Evolutionary conservation across 2,113 vertebrate genomes (phyloP).

Genomic region (Chloebia gouldiae): DNA sequence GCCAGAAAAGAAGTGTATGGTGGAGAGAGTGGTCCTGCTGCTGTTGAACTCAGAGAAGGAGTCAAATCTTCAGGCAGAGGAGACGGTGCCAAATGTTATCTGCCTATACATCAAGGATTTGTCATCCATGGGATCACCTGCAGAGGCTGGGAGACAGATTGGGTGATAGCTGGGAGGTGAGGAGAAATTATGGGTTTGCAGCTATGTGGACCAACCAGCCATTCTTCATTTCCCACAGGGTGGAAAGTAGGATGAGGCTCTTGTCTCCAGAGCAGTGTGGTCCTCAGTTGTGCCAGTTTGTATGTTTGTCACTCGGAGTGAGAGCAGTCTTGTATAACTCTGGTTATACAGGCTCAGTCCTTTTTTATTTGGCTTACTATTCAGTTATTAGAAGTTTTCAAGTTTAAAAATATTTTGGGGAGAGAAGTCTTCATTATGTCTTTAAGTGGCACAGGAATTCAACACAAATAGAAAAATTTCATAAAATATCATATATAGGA

Average conservation of each 20-base stretch:
- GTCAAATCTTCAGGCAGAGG: neutral
- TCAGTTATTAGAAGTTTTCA: neutral
- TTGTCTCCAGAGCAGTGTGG: neutral
- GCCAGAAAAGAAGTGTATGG: neutral
- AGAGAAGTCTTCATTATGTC: neutral
- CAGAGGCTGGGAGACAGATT: neutral
- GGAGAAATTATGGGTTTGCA: constrained; percentile 2
- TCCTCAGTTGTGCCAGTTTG: neutral
- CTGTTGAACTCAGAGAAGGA: neutral
- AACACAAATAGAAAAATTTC: neutral
- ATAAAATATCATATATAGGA: neutral
- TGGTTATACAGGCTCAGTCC: neutral
- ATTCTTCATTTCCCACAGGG: constrained; percentile 5
- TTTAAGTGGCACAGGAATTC: neutral
- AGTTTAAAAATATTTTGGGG: neutral
- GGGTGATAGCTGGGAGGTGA: neutral
- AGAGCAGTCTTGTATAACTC: neutral
- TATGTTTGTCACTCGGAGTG: neutral
- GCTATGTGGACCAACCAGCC: neutral
- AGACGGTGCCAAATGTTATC: neutral
- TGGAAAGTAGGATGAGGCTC: neutral
- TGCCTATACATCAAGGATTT: neutral
- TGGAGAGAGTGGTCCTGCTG: neutral
- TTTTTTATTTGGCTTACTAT: neutral
- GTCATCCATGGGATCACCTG: neutral